phyloP scores from a whole-genome alignment of 2,888 invertebrate genomes.

The Pandemis cinnamomeana region DNA sequence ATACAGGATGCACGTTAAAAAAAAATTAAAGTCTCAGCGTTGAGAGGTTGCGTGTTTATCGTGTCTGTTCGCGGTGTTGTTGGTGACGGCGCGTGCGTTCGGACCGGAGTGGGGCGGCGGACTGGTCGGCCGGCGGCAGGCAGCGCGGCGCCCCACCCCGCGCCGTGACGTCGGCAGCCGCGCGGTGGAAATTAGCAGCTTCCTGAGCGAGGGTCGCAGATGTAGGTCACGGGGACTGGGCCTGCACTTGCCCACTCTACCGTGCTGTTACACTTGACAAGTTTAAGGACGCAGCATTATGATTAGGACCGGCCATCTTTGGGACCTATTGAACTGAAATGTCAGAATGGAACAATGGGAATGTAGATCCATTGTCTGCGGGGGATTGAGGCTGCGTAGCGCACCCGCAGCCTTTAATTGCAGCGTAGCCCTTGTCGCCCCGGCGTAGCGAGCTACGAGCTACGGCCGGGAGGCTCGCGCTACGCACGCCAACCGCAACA shows the following conservation, averaged over 20 bases:
- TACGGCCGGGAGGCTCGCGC: constrained; percentile 29
- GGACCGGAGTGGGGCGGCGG: constrained; percentile 72
- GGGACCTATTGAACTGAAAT: constrained; percentile 29
- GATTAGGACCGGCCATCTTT: constrained; percentile 62
- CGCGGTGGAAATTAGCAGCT: constrained; percentile 84
- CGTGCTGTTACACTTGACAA: constrained; percentile 79
- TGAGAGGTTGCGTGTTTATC: constrained; percentile 62
- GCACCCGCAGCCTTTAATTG: constrained; percentile 17
- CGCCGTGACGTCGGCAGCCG: constrained; percentile 71
- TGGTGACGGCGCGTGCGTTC: constrained; percentile 70
- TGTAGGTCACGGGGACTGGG: constrained; percentile 84
- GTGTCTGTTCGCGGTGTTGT: constrained; percentile 55
- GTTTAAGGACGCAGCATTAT: constrained; percentile 80
- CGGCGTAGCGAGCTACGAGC: constrained; percentile 37
- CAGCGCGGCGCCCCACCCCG: constrained; percentile 50
- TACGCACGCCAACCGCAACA: constrained; percentile 24
- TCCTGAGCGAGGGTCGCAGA: constrained; percentile 83
- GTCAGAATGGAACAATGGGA: constrained; percentile 22
- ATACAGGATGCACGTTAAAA: constrained; percentile 63
- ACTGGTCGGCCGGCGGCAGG: constrained; percentile 70
- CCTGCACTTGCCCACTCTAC: constrained; percentile 80
- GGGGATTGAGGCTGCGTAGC: constrained; percentile 23
- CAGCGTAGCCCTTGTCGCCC: constrained; percentile 41
- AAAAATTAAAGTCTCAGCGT: constrained; percentile 65
- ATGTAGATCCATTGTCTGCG: constrained; percentile 24